Base-by-base conservation (phyloP, 2,113 vertebrate genomes). In the Camarhynchus parvulus region DNA sequence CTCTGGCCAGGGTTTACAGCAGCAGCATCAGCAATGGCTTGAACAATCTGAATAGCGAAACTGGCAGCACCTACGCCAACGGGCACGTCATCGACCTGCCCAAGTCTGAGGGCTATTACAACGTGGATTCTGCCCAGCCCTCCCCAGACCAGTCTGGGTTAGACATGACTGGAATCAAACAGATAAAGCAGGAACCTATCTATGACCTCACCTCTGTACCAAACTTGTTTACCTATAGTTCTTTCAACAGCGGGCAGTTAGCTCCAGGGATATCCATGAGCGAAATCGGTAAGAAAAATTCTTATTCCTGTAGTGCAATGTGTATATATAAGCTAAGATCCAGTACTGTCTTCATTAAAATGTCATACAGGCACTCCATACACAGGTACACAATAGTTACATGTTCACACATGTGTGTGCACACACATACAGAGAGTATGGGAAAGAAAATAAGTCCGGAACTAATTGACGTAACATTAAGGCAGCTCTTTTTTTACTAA, bases 121-220 rank as follows among this genome's bases (percentile, higher is more conserved):
- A 97, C 4, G 98, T 99, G 96, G 99, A 99, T 97, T 99, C 99
- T 39, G 99, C 99, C 79, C 99, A 99, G 95, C 98, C 99, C 4
- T 99, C 99, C 89, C 99, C 99, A 13, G 99, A 99, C 96, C 99
- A 99, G 97, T 99, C 99, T 76, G 99, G 99, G 55, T 98, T 99
- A 97, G 99, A 99, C 97, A 99, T 99, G 98, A 99, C 99, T 83
- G 99, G 99, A 96, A 99, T 99, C 98, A 99, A 99, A 98, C 99
- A 99, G 97, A 99, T 99, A 96, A 99, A 99, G 94, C 99, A 99
- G 98, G 99, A 99, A 98, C 99, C 99, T 56, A 98, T 99, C 95
- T 99, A 99, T 89, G 99, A 99, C 98, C 98, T 99, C 98, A 99
- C 99, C 42, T 99, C 99, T 13, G 99, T 99, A 92, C 98, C 99